A percentile compares a stretch with the other conserved stretches of the same genome.
Conservation (phyloP, 2,888 invertebrate species). For the Macrophya alboannulata region DNA sequence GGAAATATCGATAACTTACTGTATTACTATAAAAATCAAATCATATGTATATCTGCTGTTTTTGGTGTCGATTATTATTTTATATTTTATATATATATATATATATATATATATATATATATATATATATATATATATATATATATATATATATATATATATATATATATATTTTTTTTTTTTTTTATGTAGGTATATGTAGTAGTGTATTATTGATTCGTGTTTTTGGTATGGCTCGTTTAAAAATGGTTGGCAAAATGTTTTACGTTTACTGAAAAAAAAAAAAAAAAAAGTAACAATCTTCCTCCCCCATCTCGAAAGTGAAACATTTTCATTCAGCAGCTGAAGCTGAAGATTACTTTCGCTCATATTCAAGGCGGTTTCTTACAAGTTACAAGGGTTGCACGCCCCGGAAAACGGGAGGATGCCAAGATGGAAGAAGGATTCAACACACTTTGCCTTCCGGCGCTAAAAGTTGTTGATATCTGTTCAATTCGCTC, state of each 20-base stretch:
- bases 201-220: not conserved
- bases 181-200: too few relatives aligned
- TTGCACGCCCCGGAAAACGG: constrained; percentile 40
- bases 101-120: too few relatives aligned
- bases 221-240: not conserved
- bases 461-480: constrained; percentile 56
- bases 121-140: too few relatives aligned
- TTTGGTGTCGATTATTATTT: too few relatives aligned
- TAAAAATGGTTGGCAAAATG: not conserved
- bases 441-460: constrained; percentile 54
- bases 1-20: too few relatives aligned
- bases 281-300: constrained; percentile 35
- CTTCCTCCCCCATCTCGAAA: constrained; percentile 35
- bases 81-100: too few relatives aligned
- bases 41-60: too few relatives aligned
- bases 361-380: constrained; percentile 56
- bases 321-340: constrained; percentile 57
- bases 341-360: constrained; percentile 58
- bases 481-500: constrained; percentile 57
- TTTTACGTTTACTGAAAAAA: not conserved
- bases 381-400: constrained; percentile 57
- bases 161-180: too few relatives aligned
- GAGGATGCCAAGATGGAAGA: constrained; percentile 30
- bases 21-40: too few relatives aligned
- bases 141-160: too few relatives aligned